Evolutionary conservation across 2,888 invertebrate species (phyloP).

Genomic region (Conus canariensis): DNA sequence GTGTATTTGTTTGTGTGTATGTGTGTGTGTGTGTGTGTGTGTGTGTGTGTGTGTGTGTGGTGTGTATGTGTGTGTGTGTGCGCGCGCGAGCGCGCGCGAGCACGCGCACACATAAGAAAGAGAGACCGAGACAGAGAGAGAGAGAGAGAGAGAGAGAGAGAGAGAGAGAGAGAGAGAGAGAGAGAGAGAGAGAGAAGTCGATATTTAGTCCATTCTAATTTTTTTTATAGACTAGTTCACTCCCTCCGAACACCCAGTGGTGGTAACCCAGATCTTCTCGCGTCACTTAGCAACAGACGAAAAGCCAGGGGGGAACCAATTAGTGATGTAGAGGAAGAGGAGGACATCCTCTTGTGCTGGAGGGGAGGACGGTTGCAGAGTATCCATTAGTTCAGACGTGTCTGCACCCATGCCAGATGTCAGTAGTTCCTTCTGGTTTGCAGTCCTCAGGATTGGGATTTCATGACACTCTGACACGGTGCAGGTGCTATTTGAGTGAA

Average conservation of each 20-base stretch:
- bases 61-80: no score
- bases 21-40: no score
- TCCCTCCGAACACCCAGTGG: background rate
- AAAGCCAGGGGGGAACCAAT: constrained; percentile 7
- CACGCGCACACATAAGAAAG: no score
- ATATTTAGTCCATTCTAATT: background rate
- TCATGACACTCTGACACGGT: no score
- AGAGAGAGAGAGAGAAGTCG: no score
- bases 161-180: no score
- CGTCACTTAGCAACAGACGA: constrained; percentile 18
- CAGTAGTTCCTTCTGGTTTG: background rate
- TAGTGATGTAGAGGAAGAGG: background rate
- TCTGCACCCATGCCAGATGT: constrained; percentile 6
- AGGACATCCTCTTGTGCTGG: constrained; percentile 14
- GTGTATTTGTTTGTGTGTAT: no score
- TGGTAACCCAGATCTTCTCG: background rate
- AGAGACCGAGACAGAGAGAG: no score
- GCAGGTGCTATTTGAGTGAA: no score
- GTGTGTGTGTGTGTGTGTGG: no score
- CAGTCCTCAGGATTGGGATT: background rate
- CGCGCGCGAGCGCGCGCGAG: no score
- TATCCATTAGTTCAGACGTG: constrained; percentile 6
- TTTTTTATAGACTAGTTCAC: background rate
- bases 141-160: no score
- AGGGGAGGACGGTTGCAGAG: background rate